Conservation (phyloP, 2,113 vertebrate genomes). For the Oreocharis arfaki region DNA sequence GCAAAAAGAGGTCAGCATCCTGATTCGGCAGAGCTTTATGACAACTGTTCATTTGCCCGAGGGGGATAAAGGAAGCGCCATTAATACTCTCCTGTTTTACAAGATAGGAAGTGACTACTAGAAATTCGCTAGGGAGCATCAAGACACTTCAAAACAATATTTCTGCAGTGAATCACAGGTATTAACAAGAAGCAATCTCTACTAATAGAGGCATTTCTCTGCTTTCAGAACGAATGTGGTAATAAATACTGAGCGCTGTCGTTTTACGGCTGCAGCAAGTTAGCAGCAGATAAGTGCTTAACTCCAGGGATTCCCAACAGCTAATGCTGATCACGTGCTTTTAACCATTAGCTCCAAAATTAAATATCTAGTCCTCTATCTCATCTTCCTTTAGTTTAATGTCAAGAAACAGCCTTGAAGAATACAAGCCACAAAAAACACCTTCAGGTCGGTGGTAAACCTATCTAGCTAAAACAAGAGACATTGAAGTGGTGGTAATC, state of each 20-base stretch:
- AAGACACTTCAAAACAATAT: not conserved
- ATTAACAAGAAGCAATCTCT: conserved; percentile 12
- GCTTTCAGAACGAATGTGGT: not conserved
- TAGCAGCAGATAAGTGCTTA: not conserved
- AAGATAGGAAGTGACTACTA: not conserved
- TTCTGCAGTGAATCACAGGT: conserved; percentile 26
- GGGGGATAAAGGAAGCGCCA: not conserved
- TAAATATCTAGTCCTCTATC: not conserved
- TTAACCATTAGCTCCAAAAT: not conserved
- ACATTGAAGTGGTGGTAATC: not conserved
- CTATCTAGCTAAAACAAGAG: not conserved
- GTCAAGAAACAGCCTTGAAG: not conserved
- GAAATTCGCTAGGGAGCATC: conserved; percentile 24
- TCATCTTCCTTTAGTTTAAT: not conserved
- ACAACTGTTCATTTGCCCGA: conserved; percentile 17
- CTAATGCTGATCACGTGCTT: not conserved
- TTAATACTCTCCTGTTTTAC: not conserved
- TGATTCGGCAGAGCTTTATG: conserved; percentile 9
- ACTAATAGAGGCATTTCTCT: not conserved
- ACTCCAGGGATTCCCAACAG: not conserved
- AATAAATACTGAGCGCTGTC: not conserved
- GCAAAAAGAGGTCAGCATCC: conserved; percentile 37
- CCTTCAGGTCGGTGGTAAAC: not conserved
- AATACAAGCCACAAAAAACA: not conserved
- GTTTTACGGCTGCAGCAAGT: not conserved